phyloP scores from a whole-genome alignment of 2,113 vertebrate species.

The Agelaius tricolor region DNA sequence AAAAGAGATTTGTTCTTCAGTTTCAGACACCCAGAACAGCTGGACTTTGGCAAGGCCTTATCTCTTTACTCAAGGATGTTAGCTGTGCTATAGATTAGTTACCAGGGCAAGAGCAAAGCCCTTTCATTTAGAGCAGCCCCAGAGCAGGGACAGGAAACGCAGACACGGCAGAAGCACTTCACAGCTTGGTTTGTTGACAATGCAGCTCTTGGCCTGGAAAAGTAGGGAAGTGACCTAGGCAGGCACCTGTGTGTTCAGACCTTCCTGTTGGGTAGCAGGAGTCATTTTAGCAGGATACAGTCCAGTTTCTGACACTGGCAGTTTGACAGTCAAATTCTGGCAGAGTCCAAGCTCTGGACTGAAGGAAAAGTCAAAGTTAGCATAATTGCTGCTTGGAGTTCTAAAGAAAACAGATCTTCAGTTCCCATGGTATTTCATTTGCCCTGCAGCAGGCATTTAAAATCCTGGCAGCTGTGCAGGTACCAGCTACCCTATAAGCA shows the following conservation, averaged over 20 bases:
- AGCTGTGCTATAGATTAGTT: background rate
- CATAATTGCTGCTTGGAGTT: background rate
- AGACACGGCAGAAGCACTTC: slow-evolving; percentile 43
- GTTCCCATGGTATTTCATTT: background rate
- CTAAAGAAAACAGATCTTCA: background rate
- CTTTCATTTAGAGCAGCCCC: background rate
- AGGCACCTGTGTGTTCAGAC: slow-evolving; percentile 61
- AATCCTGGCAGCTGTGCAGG: background rate
- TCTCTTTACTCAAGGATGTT: background rate
- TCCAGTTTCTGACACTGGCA: background rate
- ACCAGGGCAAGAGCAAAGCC: background rate
- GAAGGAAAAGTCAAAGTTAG: background rate
- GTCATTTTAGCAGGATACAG: background rate
- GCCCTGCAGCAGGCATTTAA: background rate
- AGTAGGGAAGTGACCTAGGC: slow-evolving; percentile 58
- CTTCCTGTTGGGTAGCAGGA: slow-evolving; percentile 26
- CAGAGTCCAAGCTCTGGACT: background rate
- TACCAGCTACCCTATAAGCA: background rate
- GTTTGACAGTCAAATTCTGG: background rate
- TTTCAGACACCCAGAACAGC: background rate
- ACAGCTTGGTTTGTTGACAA: slow-evolving; percentile 21
- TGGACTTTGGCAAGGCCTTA: slow-evolving; percentile 33
- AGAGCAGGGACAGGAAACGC: slow-evolving; percentile 53
- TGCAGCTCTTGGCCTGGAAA: background rate
- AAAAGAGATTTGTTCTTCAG: background rate